These are phyloP conservation scores for Poecilia latipinna DNA, from an alignment of 2,113 vertebrate genomes.

Conservation along the genomic window DNA sequence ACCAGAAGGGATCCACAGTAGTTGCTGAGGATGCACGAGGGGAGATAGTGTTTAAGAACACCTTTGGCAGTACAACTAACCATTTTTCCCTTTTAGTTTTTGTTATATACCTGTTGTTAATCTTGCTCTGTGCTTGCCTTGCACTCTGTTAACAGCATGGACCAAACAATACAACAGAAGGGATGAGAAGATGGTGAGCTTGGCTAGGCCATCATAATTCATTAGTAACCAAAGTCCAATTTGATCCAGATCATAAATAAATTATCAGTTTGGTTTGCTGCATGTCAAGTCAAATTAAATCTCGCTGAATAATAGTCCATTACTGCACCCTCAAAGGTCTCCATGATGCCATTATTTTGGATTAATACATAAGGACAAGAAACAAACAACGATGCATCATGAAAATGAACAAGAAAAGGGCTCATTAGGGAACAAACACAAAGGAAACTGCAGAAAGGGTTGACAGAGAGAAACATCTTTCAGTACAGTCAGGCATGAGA, in stretches of 20 bases:
- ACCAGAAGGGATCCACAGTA: too few relatives aligned
- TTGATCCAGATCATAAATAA: slow-evolving; percentile 19
- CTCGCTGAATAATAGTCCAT: neutral
- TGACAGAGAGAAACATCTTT: slow-evolving; percentile 16
- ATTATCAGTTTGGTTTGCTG: slow-evolving; percentile 13
- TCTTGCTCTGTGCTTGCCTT: slow-evolving; percentile 6
- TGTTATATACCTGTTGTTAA: slow-evolving; percentile 6
- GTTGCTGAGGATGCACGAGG: too few relatives aligned
- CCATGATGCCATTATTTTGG: slow-evolving; percentile 12
- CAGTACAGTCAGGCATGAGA: slow-evolving; percentile 13
- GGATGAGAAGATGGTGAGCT: neutral
- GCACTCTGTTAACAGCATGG: neutral
- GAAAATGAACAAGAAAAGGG: slow-evolving; percentile 5
- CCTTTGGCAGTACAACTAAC: neutral
- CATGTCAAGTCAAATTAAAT: slow-evolving; percentile 25
- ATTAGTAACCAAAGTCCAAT: neutral
- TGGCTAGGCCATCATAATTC: neutral
- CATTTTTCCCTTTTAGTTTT: neutral
- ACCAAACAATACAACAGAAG: slow-evolving; percentile 1
- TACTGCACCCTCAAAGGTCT: neutral
- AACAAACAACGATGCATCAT: slow-evolving; percentile 7
- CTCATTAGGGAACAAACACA: slow-evolving; percentile 21
- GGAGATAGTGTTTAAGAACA: too few relatives aligned
- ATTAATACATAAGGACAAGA: slow-evolving; percentile 18
- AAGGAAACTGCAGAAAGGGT: slow-evolving; percentile 18